Base-by-base conservation (phyloP, 2,797 vertebrate species). In the Hoplostethus atlanticus region DNA sequence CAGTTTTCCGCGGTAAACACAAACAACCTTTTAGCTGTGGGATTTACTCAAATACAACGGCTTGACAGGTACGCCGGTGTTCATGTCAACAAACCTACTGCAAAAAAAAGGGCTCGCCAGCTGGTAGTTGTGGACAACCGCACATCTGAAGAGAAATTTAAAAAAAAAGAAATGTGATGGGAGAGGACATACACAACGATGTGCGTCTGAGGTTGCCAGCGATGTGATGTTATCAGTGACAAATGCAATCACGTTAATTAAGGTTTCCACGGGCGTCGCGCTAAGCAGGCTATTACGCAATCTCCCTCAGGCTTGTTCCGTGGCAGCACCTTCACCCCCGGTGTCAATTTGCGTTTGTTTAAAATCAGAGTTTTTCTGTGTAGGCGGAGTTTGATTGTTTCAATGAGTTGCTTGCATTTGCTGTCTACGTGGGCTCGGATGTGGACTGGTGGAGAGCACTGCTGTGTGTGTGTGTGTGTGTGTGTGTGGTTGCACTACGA, bases 211-310 rank as follows among this genome's bases (percentile, higher is more conserved):
- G 77, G 68, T 79, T 87, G 78, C 7, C 46, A n/a, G 0, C 70
- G 38, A 47, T 63, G 31, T 72, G 73, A 86, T 69, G 58, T 67
- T 77, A 83, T 84, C 78, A 73, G 38, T 48, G 46, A 67, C 60
- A 71, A 86, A 83, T 38, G 67, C 69, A 84, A 84, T 88, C 80
- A 79, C 56, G 76, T 65, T 84, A 86, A 87, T 88, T 85, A 77
- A 63, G 38, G 47, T 77, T 83, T 83, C 54, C 55, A 28, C 12
- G n/a, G 30, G 44, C 25, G 17, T n/a, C 15, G 25, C 58, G 50
- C 31, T 48, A 64, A 60, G 31, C 8, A 48, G 69, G 71, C 48
- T 34, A 51, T 71, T 68, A 30, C 13, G 71, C 59, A 60, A 50
- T 68, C 77, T 82, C 71, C 53, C 36, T 54, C n/a, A 0, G 2